A percentile compares a stretch with the other conserved stretches of the same genome.
Conservation (phyloP, 1,140 invertebrate species). For the Oryctes rhinoceros region DNA sequence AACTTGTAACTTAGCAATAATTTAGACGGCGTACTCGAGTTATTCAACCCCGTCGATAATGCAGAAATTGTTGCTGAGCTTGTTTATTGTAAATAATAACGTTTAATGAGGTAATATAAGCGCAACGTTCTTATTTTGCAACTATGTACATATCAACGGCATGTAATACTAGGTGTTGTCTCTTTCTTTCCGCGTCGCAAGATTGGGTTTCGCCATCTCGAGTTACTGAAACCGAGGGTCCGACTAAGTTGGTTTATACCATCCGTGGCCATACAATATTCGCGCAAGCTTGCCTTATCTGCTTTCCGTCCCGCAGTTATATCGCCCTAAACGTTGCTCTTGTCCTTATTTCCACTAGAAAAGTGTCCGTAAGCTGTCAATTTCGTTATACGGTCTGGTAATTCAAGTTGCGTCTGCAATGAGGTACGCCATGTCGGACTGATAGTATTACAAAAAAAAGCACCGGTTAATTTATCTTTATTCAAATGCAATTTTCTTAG, state of each 20-base stretch:
- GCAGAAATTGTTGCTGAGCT: too few species aligned
- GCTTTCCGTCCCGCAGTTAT: neutral
- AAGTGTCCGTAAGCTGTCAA: neutral
- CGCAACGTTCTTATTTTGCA: too few species aligned
- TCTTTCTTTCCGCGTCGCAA: neutral
- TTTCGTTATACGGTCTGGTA: neutral
- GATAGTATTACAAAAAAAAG: too few species aligned
- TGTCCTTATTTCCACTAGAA: neutral
- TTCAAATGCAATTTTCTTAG: too few species aligned
- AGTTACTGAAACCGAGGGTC: conserved; percentile 3
- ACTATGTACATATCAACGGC: neutral
- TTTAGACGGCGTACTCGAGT: too few species aligned
- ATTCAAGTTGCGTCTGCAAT: neutral
- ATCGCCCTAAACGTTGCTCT: neutral
- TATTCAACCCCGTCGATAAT: too few species aligned
- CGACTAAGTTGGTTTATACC: neutral
- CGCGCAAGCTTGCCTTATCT: neutral
- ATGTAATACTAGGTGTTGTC: neutral
- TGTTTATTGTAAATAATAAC: too few species aligned
- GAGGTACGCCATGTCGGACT: too few species aligned
- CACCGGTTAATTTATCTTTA: too few species aligned
- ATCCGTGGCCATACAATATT: neutral
- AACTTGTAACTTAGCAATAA: too few species aligned
- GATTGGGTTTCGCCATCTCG: conserved; percentile 17
- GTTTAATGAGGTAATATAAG: too few species aligned